Percentiles rank a stretch among this genome's conserved stretches.
Conservation (phyloP, 2,888 invertebrate genomes). For the Odontocerum albicorne region DNA sequence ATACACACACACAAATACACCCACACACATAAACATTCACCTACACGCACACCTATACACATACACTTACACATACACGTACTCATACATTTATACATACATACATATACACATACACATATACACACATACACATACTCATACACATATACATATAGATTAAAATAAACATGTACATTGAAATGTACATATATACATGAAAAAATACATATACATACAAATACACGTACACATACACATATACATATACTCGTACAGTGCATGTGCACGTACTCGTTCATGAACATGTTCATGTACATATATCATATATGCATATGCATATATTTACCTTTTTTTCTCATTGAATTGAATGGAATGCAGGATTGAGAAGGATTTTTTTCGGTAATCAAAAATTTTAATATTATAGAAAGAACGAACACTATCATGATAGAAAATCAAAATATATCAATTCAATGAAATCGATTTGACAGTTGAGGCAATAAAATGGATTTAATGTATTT, state of each 20-base stretch:
- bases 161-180: neutral
- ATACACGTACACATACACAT: neutral
- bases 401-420: too few relatives aligned
- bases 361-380: too few relatives aligned
- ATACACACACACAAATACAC: neutral
- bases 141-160: neutral
- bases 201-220: neutral
- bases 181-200: neutral
- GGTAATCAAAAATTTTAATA: too few relatives aligned
- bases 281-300: neutral
- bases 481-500: too few relatives aligned
- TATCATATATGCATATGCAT: too few relatives aligned
- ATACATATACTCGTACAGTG: neutral
- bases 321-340: too few relatives aligned
- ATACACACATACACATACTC: neutral
- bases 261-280: neutral
- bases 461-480: too few relatives aligned
- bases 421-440: too few relatives aligned
- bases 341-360: too few relatives aligned
- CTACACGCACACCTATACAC: neutral
- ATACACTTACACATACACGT: neutral
- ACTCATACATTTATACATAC: neutral
- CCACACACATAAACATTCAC: neutral
- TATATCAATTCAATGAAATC: too few relatives aligned
- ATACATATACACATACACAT: neutral